A percentile compares a stretch with the other conserved stretches of the same genome.
phyloP scores from a whole-genome alignment of 2,113 vertebrate genomes.

The Meriones unguiculatus region DNA sequence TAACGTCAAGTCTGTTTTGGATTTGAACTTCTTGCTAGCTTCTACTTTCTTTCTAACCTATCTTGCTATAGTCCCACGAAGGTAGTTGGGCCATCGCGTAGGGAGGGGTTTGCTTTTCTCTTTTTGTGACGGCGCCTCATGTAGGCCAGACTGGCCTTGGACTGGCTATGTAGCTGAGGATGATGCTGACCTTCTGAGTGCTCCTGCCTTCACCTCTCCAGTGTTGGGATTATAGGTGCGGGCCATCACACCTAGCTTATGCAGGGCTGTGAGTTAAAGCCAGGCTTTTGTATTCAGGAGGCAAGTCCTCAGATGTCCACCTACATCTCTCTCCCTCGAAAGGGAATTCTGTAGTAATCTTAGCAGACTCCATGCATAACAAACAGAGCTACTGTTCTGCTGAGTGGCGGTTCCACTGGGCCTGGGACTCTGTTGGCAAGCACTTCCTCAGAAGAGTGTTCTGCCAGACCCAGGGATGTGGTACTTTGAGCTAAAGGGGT shows the following conservation, averaged over 20 bases:
- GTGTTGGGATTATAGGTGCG: background rate
- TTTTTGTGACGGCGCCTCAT: background rate
- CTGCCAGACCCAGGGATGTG: background rate
- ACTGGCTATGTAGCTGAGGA: background rate
- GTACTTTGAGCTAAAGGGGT: background rate
- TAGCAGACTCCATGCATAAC: background rate
- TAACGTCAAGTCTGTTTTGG: background rate
- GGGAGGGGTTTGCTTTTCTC: background rate
- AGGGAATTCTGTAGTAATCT: background rate
- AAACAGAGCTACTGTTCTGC: background rate
- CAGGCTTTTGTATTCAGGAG: background rate
- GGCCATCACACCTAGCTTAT: too few species aligned
- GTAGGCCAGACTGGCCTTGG: background rate
- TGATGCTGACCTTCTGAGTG: background rate
- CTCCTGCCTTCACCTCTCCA: background rate
- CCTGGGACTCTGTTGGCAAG: background rate
- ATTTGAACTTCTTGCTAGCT: constrained; percentile 30
- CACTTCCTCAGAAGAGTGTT: background rate
- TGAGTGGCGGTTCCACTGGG: background rate
- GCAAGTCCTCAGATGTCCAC: background rate
- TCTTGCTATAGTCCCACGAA: background rate
- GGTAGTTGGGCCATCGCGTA: background rate
- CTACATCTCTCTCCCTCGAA: background rate
- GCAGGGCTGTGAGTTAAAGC: background rate
- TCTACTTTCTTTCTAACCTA: background rate